Conservation (phyloP, 2,888 invertebrate genomes). For the Heliconius charithonia region DNA sequence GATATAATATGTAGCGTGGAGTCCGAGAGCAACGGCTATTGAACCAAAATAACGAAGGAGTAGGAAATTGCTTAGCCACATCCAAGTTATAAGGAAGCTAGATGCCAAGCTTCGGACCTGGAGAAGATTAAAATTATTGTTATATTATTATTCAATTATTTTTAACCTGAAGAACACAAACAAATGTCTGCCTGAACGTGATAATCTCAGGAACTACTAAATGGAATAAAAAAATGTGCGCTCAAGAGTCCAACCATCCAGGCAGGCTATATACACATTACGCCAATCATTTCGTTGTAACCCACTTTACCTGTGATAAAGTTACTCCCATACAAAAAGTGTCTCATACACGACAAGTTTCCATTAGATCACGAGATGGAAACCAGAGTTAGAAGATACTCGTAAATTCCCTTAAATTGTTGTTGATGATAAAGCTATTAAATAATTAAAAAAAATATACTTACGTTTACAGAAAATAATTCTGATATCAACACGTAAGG, state of each 20-base stretch:
- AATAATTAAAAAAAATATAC: conserved; percentile 51
- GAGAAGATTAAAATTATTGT: conserved; percentile 14
- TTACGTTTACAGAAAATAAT: conserved; percentile 73
- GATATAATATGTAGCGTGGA: conserved; percentile 75
- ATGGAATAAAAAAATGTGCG: no score
- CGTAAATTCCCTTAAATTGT: no score
- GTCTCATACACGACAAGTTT: no score
- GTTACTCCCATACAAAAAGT: no score
- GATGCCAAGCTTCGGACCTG: conserved; percentile 77
- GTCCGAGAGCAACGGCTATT: conserved; percentile 67
- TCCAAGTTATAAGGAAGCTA: conserved; percentile 76
- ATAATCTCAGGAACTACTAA: no score
- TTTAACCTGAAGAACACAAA: not conserved
- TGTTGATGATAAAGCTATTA: not conserved
- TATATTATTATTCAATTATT: not conserved
- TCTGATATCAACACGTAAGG: conserved; percentile 78
- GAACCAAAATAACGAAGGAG: conserved; percentile 75
- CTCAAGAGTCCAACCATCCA: no score
- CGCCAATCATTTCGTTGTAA: no score
- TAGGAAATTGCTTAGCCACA: conserved; percentile 76
- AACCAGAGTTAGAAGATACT: no score
- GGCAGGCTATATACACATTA: no score
- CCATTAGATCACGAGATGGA: no score
- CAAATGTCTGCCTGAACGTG: no score
- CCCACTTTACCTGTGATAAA: no score